Evolutionary conservation across 2,888 invertebrate species (phyloP).

Genomic region (Tenthredo livida): DNA sequence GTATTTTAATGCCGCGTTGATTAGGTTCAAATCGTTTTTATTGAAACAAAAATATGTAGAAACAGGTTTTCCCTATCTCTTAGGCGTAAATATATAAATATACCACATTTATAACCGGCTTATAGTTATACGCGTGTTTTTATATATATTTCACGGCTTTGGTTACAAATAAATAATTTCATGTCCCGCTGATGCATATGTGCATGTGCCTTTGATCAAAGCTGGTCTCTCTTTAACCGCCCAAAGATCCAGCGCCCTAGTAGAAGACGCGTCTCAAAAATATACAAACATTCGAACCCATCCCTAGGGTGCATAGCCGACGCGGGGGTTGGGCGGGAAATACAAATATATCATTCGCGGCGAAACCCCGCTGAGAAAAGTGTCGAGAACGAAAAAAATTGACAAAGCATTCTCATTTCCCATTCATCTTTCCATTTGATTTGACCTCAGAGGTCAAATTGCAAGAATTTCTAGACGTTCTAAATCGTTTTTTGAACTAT

Average conservation of each 20-base stretch:
- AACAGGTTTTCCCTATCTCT: constrained; percentile 39
- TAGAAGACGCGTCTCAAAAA: constrained; percentile 22
- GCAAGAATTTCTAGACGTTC: neutral
- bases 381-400: constrained; percentile 17
- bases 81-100: constrained; percentile 34
- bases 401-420: constrained; percentile 41
- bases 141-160: constrained; percentile 36
- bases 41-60: neutral
- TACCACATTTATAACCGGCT: constrained; percentile 24
- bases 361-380: constrained; percentile 33
- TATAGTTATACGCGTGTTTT: neutral
- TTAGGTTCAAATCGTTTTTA: constrained; percentile 34
- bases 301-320: neutral
- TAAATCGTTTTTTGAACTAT: constrained; percentile 18
- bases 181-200: neutral
- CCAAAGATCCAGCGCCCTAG: neutral
- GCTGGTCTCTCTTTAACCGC: neutral
- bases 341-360: constrained; percentile 45
- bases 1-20: constrained; percentile 31
- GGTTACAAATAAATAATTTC: constrained; percentile 47
- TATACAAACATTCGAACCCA: constrained; percentile 44
- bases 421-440: constrained; percentile 28
- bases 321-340: constrained; percentile 23
- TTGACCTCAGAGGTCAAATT: constrained; percentile 22
- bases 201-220: constrained; percentile 48